Evolutionary conservation across 92 coral and sea anemone species (phyloP), one percentile per base, ranked within the genome.

Genomic region (Pocillopora grandis): DNA sequence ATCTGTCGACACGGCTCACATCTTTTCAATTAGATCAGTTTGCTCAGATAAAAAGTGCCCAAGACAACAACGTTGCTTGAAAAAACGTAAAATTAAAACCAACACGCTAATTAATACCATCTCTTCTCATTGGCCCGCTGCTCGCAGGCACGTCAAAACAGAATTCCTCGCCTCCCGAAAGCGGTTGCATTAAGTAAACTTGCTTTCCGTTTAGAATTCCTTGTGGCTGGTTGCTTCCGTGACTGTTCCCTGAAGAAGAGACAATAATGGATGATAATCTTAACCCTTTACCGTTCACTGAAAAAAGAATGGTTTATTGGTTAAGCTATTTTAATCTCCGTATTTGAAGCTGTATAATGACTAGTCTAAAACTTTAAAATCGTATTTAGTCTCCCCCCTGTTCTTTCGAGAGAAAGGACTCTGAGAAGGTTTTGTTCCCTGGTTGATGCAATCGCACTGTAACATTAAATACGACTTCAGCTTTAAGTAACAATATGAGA

Each of bases 41-140:
- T 33, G 15, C 15, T 17, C 2, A 9, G 42, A 16, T 35, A 2
- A 13, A 71, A 8, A 17, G 20, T 35, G 20, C 3, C 10, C 19
- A 13, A 18, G 55, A 16, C 19, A 35, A 19, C 21, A 16, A 36
- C 8, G 12, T 20, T n/a, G 15, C 27, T 75, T 0, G 72, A 12
- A 68, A 27, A 21, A 16, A 13, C 36, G 33, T 23, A 14, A 58
- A 58, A 2, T 36, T 36, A 19, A 10, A 12, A 10, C 8, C 12
- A 12, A 23, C 5, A 15, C 27, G 12, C 86, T 27, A 27, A 27
- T 27, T 27, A 27, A 21, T 17, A 91, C 97, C 97, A 66, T 91
- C 97, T 37, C 85, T 91, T 62, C 95, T 89, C 68, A 89, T 59
- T 23, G 95, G 95, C 17, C 93, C 97, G 1, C 65, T 58, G 57